A percentile compares a stretch with the other conserved stretches of the same genome.
These are phyloP conservation scores for Latrodectus geometricus DNA, from an alignment of 1,140 invertebrate species.

Conservation along the genomic window DNA sequence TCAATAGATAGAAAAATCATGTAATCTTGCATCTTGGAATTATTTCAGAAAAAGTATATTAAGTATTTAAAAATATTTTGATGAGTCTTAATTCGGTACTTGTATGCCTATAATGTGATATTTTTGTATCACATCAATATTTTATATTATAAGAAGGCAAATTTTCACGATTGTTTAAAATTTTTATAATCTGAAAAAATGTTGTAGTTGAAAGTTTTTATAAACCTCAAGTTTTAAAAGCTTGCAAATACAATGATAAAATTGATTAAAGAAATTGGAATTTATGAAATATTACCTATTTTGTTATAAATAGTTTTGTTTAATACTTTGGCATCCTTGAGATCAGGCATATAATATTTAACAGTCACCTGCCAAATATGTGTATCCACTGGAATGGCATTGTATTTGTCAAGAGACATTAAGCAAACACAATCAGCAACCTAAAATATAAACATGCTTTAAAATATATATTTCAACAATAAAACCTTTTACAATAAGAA, in stretches of 20 bases:
- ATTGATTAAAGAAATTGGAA: background rate
- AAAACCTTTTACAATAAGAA: no score
- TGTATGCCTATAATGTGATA: no score
- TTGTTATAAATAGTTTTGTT: slow-evolving; percentile 87
- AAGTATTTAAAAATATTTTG: no score
- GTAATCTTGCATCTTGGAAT: no score
- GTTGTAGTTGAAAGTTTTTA: background rate
- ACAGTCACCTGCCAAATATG: slow-evolving; percentile 94
- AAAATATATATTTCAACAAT: background rate
- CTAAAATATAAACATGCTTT: slow-evolving; percentile 69
- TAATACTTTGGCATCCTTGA: slow-evolving; percentile 81
- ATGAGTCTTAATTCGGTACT: no score
- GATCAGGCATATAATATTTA: slow-evolving; percentile 83
- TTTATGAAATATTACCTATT: slow-evolving; percentile 73
- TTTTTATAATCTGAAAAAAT: background rate
- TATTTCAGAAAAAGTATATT: no score
- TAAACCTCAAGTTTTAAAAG: background rate
- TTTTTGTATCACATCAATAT: no score
- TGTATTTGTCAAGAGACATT: slow-evolving; percentile 92
- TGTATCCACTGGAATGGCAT: slow-evolving; percentile 94
- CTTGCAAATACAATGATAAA: background rate
- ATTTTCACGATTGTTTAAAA: no score
- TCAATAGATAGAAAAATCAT: no score
- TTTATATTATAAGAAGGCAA: no score
- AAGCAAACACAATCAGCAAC: slow-evolving; percentile 98